Conservation (phyloP, 2,888 invertebrate genomes). For the Drosophila multiciliata region DNA sequence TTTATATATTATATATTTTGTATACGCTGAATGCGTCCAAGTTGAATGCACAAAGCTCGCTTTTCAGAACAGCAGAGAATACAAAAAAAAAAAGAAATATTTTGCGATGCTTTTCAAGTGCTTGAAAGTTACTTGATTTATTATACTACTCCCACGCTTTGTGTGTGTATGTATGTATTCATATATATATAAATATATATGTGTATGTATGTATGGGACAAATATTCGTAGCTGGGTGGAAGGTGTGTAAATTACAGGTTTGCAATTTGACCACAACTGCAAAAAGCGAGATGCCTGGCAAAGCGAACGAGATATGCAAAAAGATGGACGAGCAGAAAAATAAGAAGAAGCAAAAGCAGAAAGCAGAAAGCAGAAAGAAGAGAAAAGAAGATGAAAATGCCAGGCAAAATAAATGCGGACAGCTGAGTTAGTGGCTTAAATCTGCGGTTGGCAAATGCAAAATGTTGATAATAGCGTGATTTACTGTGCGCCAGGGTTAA, state of each 20-base stretch:
- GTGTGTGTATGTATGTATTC: slow-evolving; percentile 4
- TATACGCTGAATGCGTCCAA: slow-evolving; percentile 28
- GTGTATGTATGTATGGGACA: slow-evolving; percentile 48
- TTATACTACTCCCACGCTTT: slow-evolving; percentile 55
- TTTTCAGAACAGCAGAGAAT: slow-evolving; percentile 29
- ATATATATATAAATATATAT: neutral
- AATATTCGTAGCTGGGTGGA: slow-evolving; percentile 56
- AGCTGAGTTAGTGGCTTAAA: slow-evolving; percentile 65
- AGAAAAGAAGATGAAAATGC: slow-evolving; percentile 31
- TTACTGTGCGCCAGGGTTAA: slow-evolving; percentile 57
- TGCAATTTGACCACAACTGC: slow-evolving; percentile 67
- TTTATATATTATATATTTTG: slow-evolving; percentile 43
- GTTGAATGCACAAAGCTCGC: slow-evolving; percentile 57
- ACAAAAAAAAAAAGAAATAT: slow-evolving; percentile 43
- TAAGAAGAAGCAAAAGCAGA: slow-evolving; percentile 1
- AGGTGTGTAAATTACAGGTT: slow-evolving; percentile 72
- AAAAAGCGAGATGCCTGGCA: slow-evolving; percentile 14
- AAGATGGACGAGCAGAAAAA: slow-evolving; percentile 6
- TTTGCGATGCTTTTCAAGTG: slow-evolving; percentile 71
- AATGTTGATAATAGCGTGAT: slow-evolving; percentile 71
- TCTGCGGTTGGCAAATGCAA: slow-evolving; percentile 65
- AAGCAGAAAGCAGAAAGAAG: neutral
- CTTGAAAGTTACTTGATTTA: slow-evolving; percentile 80
- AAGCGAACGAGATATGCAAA: slow-evolving; percentile 12
- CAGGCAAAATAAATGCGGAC: slow-evolving; percentile 64